Evolutionary conservation across 2,113 vertebrate genomes (phyloP).

Genomic region (Gracilinanus agilis): DNA sequence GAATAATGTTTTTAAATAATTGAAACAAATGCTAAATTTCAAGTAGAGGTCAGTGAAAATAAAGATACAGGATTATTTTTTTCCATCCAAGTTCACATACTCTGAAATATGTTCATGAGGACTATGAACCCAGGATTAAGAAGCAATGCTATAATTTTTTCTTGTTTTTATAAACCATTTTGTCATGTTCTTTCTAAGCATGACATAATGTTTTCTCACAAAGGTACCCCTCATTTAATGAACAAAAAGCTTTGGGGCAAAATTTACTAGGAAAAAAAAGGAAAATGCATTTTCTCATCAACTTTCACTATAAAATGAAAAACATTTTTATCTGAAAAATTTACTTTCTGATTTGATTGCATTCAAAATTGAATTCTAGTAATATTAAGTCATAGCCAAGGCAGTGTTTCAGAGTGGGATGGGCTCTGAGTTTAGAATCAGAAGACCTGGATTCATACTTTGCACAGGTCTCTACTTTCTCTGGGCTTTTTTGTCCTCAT

Average conservation of each 20-base stretch:
- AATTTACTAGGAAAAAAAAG: neutral
- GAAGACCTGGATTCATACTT: neutral
- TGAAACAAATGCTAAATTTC: neutral
- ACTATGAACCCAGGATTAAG: neutral
- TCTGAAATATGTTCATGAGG: neutral
- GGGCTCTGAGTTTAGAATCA: neutral
- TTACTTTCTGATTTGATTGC: neutral
- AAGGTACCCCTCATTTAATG: neutral
- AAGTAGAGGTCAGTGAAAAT: neutral
- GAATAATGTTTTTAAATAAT: neutral
- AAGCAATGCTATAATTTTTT: neutral
- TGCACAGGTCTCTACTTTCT: neutral
- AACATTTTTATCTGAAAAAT: constrained; percentile 18
- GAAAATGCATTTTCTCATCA: constrained; percentile 39
- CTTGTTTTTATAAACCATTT: constrained; percentile 3
- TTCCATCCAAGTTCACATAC: neutral
- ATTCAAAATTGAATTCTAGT: neutral
- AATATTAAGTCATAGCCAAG: constrained; percentile 45
- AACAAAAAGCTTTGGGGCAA: neutral
- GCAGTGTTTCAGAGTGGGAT: neutral
- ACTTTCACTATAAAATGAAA: constrained; percentile 30
- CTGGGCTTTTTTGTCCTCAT: neutral
- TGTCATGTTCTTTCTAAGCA: neutral
- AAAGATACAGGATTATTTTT: neutral
- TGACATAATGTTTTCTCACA: neutral